Base-by-base conservation (phyloP, 37 sponge, comb jelly and placozoan genomes). In the Aplysina aerophoba region DNA sequence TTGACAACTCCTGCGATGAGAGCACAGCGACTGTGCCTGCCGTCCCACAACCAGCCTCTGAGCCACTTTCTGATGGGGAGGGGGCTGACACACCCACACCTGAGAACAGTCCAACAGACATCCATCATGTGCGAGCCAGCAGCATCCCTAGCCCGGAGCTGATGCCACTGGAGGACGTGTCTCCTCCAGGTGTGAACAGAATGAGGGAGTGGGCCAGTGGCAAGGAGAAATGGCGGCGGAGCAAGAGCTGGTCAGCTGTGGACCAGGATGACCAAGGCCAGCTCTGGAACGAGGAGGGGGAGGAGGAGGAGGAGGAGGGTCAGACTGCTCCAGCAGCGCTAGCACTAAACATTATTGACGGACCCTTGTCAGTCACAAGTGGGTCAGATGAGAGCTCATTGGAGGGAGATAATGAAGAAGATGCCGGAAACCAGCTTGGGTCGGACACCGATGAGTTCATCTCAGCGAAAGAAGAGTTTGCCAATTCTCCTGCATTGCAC, bases 361-460 rank as follows among this genome's bases (percentile, higher is more conserved):
- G 28, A 6, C 24, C 25, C 24, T n/a, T 62, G 25, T 62, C 64
- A 28, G 12, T 62, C 25, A 41, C 78, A 0, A 75, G 78, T 75
- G 78, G 37, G 11, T 75, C 78, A 41, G 3, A 36, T 50, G 25
- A 24, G 15, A 36, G 38, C 20, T 75, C 78, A 6, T 30, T 12
- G 17, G 71, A 69, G 19, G 44, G 13, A 16, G 78, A 41, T 1
- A n/a, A n/a, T 21, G 78, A 75, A 50, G 40, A 54, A 6, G n/a
- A 31, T 36, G 12, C 11, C 1, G 78, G 53, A 75, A 54, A 75
- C 1, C 71, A 30, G 33, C 78, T 41, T 15, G 78, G 40, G 22
- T 75, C 54, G 4, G 78, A 75, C 78, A 75, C 78, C 0, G 78
- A 75, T 75, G 37, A 36, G 22, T 75, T 75, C 54, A n/a, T 22